Evolutionary conservation across 2,797 vertebrate genomes (phyloP).

Genomic region (Trematomus bernacchii): DNA sequence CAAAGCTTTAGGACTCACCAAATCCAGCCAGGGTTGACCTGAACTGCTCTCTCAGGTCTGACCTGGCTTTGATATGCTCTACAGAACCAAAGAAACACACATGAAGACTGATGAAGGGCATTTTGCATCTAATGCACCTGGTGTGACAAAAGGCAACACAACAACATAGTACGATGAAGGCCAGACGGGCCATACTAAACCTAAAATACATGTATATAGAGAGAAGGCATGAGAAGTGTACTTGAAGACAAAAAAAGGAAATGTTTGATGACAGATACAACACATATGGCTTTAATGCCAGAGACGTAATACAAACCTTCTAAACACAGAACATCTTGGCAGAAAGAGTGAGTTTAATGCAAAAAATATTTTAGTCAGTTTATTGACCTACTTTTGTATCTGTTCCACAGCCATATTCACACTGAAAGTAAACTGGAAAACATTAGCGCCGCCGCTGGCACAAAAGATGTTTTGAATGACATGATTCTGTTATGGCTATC

Average conservation of each 20-base stretch:
- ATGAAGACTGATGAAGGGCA: slow-evolving; percentile 38
- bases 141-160: slow-evolving; percentile 4
- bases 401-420: slow-evolving; percentile 21
- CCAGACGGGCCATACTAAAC: neutral
- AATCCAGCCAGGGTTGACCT: slow-evolving; percentile 85
- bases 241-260: neutral
- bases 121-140: neutral
- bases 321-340: neutral
- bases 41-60: slow-evolving; percentile 65
- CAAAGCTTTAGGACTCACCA: slow-evolving; percentile 71
- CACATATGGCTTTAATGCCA: slow-evolving; percentile 4
- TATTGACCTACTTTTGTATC: slow-evolving; percentile 39
- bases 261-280: neutral
- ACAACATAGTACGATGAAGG: neutral
- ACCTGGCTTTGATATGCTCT: slow-evolving; percentile 68
- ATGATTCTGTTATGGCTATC: slow-evolving; percentile 29
- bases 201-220: neutral
- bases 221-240: neutral
- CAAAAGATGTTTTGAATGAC: slow-evolving; percentile 42
- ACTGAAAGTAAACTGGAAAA: slow-evolving; percentile 36
- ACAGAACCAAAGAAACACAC: slow-evolving; percentile 64
- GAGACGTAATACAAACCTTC: slow-evolving; percentile 7
- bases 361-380: slow-evolving; percentile 23
- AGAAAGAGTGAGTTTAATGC: slow-evolving; percentile 15
- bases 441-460: slow-evolving; percentile 17